A percentile compares a stretch with the other conserved stretches of the same genome.
Conservation (phyloP, 2,113 vertebrate species). For the Cyanoliseus patagonus region DNA sequence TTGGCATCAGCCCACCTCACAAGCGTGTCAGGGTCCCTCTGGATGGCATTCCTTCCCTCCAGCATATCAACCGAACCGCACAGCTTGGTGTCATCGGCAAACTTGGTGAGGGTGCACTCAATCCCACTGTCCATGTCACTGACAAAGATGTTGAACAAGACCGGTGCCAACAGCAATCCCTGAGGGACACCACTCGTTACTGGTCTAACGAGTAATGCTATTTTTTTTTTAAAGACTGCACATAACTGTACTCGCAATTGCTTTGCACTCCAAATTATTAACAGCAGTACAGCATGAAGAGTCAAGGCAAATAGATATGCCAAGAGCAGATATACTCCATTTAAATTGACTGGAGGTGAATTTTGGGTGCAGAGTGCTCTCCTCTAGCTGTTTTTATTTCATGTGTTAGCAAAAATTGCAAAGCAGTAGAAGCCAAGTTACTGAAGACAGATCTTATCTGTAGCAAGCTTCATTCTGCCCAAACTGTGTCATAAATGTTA, state of each 20-base stretch:
- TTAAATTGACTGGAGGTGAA: background rate
- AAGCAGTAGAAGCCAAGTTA: background rate
- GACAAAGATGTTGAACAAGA: no score
- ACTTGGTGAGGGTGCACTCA: no score
- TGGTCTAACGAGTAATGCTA: no score
- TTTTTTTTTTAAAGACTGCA: background rate
- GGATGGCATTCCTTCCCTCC: no score
- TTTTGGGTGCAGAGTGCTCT: background rate
- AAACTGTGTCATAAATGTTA: background rate
- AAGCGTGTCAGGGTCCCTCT: no score
- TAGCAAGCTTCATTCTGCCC: background rate
- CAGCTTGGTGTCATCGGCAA: no score
- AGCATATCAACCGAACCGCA: no score
- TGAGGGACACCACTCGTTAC: no score
- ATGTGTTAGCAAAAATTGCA: background rate
- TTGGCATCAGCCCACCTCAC: no score
- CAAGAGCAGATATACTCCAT: background rate
- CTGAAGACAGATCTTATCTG: background rate
- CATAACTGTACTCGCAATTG: background rate
- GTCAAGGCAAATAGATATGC: background rate
- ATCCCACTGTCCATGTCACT: no score
- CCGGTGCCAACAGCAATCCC: fast-evolving
- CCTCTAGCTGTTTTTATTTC: background rate
- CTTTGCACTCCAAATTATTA: background rate
- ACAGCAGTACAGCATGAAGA: background rate